phyloP scores from a whole-genome alignment of 2,113 vertebrate genomes.

The Aphelocoma coerulescens region DNA sequence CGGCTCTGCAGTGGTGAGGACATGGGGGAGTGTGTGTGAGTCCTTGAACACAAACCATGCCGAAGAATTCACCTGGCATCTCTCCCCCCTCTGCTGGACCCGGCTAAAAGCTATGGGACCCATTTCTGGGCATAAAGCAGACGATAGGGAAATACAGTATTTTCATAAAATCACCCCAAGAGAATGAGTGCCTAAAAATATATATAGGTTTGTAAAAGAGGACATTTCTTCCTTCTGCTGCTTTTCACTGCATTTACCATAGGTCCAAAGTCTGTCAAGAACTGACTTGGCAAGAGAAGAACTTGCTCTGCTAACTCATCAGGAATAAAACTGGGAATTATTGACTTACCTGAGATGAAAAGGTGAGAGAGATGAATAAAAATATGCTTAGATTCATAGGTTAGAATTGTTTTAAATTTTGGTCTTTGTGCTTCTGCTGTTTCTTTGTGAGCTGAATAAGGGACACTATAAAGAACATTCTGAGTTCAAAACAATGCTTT shows the following conservation, averaged over 20 bases:
- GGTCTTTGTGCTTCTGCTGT: background rate
- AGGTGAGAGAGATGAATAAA: background rate
- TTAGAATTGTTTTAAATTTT: background rate
- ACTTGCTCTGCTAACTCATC: background rate
- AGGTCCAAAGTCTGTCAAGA: background rate
- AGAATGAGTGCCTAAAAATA: background rate
- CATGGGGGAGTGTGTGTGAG: too few relatives aligned
- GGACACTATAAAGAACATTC: background rate
- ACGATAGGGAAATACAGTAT: too few relatives aligned
- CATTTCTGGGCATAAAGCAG: too few relatives aligned
- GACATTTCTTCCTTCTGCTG: background rate
- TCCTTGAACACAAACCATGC: too few relatives aligned
- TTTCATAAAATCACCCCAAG: too few relatives aligned
- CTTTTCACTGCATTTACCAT: background rate
- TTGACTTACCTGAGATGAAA: background rate
- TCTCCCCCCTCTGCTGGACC: too few relatives aligned
- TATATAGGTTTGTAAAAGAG: background rate
- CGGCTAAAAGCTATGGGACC: too few relatives aligned
- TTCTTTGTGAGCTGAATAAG: background rate
- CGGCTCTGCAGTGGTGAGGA: too few relatives aligned
- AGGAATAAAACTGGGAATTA: background rate
- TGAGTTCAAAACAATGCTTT: background rate
- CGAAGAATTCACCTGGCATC: too few relatives aligned
- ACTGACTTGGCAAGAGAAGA: background rate
- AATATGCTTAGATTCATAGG: background rate